Evolutionary conservation across 1,140 invertebrate species (phyloP).

Genomic region (Pachyrhynchus sulphureomaculatus): DNA sequence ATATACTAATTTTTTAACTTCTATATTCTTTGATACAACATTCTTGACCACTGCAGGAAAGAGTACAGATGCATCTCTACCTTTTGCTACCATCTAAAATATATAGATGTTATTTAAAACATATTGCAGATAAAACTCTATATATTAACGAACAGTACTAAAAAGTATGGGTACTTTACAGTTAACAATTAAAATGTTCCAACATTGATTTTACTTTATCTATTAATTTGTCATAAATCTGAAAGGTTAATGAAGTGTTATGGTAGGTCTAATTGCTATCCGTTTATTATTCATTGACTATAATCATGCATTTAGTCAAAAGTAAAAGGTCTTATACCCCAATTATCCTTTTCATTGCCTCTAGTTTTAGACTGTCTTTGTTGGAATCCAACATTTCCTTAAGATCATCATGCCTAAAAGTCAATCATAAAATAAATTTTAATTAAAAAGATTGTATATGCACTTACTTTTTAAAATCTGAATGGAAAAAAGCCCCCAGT

Average conservation of each 20-base stretch:
- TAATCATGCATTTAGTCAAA: too few species aligned
- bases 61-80: slow-evolving; percentile 95
- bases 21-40: slow-evolving; percentile 98
- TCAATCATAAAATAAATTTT: slow-evolving; percentile 32
- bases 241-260: too few species aligned
- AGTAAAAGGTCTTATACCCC: slow-evolving; percentile 63
- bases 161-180: too few species aligned
- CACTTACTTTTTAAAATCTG: slow-evolving; percentile 86
- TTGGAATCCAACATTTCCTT: slow-evolving; percentile 97
- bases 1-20: slow-evolving; percentile 99
- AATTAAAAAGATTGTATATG: slow-evolving; percentile 16
- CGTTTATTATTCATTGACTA: too few species aligned
- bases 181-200: too few species aligned
- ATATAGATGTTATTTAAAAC: neutral
- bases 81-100: slow-evolving; percentile 94
- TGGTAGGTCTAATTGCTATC: too few species aligned
- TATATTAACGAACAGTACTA: neutral
- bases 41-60: slow-evolving; percentile 99
- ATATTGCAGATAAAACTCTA: neutral
- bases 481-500: slow-evolving; percentile 88
- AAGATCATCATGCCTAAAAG: slow-evolving; percentile 82
- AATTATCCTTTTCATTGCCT: slow-evolving; percentile 99
- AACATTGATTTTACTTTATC: too few species aligned
- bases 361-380: slow-evolving; percentile 95
- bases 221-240: too few species aligned